phyloP scores from a whole-genome alignment of 2,113 vertebrate species.

The Tricholaema leucomelas region DNA sequence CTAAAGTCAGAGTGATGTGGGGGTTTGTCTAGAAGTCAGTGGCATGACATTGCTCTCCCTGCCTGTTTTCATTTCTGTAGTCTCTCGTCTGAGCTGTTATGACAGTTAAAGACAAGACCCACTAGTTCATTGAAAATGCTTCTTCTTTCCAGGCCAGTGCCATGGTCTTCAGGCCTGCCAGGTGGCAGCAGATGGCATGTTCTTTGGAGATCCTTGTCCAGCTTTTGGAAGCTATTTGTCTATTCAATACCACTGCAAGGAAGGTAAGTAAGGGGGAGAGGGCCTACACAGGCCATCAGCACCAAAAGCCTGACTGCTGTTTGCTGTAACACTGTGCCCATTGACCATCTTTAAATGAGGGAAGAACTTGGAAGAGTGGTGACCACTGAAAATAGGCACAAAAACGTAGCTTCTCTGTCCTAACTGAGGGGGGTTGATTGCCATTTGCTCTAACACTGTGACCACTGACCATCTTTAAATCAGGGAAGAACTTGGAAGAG shows the following conservation, averaged over 20 bases:
- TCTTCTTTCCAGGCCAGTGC: conserved; percentile 80
- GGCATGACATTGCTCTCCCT: neutral
- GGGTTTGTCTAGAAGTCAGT: neutral
- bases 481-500: neutral
- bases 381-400: neutral
- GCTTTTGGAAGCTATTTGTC: conserved; percentile 86
- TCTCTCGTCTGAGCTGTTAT: neutral
- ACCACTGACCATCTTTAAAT: neutral
- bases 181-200: conserved; percentile 76
- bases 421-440: too few species aligned
- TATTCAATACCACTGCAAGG: conserved; percentile 87
- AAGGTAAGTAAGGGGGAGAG: conserved; percentile 80
- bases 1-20: neutral
- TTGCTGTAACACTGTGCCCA: neutral
- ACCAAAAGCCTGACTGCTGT: neutral
- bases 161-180: conserved; percentile 90
- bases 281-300: neutral
- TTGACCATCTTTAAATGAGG: neutral
- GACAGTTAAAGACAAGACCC: neutral
- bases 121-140: neutral
- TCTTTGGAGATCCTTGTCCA: conserved; percentile 88
- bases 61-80: neutral
- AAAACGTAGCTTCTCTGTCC: too few species aligned
- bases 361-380: neutral
- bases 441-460: neutral